Conservation (phyloP, 1,140 invertebrate species). For the Mactra quadrangularis region DNA sequence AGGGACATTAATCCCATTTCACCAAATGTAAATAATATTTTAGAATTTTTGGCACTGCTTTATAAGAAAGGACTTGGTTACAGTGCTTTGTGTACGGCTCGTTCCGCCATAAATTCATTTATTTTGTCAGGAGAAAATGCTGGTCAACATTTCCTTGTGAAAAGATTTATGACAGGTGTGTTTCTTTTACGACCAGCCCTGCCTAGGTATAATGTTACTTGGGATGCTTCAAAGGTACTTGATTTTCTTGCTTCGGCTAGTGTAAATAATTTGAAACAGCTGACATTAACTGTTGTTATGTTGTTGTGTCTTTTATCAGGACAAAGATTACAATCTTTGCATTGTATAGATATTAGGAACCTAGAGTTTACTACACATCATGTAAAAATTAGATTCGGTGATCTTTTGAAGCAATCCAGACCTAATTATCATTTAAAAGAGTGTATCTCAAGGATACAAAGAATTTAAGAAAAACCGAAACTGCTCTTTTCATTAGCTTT, state of each 20-base stretch:
- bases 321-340: slow-evolving; percentile 2
- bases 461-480: neutral
- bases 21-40: slow-evolving; percentile 6
- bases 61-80: slow-evolving; percentile 40
- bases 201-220: slow-evolving; percentile 10
- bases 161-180: slow-evolving; percentile 40
- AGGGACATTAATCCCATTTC: neutral
- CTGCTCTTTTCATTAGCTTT: neutral
- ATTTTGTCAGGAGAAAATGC: neutral
- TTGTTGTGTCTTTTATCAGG: neutral
- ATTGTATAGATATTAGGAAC: neutral
- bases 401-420: neutral
- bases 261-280: neutral
- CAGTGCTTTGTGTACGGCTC: slow-evolving; percentile 47
- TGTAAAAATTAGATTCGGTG: slow-evolving; percentile 1
- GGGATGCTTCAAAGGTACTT: slow-evolving; percentile 37
- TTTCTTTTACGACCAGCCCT: slow-evolving; percentile 11
- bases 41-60: neutral
- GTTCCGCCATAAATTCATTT: slow-evolving; percentile 22
- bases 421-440: neutral
- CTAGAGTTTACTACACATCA: neutral
- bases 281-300: neutral
- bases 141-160: slow-evolving; percentile 23
- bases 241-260: neutral
- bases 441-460: neutral